Percentiles rank a stretch among this genome's conserved stretches.
Evolutionary conservation across 2,797 vertebrate genomes (phyloP).

Genomic region (Brotula barbata): DNA sequence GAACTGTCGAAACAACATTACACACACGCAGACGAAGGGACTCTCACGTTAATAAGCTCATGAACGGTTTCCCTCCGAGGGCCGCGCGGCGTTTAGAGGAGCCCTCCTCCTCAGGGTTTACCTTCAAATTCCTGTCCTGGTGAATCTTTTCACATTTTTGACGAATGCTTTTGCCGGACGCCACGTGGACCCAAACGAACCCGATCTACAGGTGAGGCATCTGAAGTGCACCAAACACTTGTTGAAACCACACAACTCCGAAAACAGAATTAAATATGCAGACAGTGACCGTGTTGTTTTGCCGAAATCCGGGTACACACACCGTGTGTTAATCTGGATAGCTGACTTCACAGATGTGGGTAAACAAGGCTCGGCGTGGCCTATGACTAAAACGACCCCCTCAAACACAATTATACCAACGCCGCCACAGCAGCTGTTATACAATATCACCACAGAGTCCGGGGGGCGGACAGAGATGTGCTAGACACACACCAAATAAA

Average conservation of each 20-base stretch:
- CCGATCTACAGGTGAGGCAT: constrained; percentile 11
- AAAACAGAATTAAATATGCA: constrained; percentile 15
- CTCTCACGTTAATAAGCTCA: constrained; percentile 26
- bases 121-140: constrained; percentile 33
- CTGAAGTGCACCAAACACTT: constrained; percentile 27
- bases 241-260: constrained; percentile 24
- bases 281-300: constrained; percentile 2
- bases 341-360: constrained; percentile 50
- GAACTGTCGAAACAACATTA: constrained; percentile 53
- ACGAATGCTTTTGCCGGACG: constrained; percentile 3
- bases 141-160: constrained; percentile 21
- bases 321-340: constrained; percentile 42
- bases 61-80: constrained; percentile 15
- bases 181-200: constrained; percentile 13
- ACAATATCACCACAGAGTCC: constrained; percentile 31
- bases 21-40: constrained; percentile 16
- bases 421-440: constrained; percentile 13
- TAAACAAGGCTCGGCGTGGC: constrained; percentile 33
- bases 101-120: too few relatives aligned
- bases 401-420: constrained; percentile 39
- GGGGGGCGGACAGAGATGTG: constrained; percentile 25
- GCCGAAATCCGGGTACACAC: constrained; percentile 7
- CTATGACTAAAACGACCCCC: constrained; percentile 36
- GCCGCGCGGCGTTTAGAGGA: too few relatives aligned
- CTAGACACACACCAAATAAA: constrained; percentile 53